Conservation (phyloP, 2,797 vertebrate genomes). For the Toxotes lorentzi region DNA sequence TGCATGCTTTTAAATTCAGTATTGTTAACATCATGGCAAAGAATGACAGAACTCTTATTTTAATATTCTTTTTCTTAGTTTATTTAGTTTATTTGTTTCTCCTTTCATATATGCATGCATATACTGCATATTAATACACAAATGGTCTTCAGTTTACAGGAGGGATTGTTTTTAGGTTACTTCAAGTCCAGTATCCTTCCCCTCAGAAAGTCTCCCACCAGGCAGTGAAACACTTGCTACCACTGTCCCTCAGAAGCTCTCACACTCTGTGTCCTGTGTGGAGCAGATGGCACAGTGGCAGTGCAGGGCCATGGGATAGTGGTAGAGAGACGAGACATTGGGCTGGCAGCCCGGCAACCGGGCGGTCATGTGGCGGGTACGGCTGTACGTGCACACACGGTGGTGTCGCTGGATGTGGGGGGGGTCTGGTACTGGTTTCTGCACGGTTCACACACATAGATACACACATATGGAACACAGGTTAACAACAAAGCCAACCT, state of each 20-base stretch:
- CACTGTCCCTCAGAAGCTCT: slow-evolving; percentile 78
- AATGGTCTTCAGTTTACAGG: not conserved
- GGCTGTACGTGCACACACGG: slow-evolving; percentile 83
- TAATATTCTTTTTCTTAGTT: not conserved
- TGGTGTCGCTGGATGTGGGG: slow-evolving; percentile 85
- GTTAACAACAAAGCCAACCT: not conserved
- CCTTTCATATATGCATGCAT: not conserved
- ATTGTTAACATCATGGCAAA: slow-evolving; percentile 1
- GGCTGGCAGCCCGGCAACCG: slow-evolving; percentile 83
- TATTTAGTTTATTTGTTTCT: not conserved
- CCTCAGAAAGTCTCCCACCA: not conserved
- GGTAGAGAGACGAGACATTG: slow-evolving; percentile 80
- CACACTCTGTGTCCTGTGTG: slow-evolving; percentile 84
- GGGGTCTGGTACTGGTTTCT: slow-evolving; percentile 82
- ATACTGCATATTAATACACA: not conserved
- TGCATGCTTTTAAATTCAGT: not conserved
- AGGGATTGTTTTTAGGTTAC: not conserved
- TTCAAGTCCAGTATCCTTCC: not conserved
- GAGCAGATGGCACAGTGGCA: slow-evolving; percentile 84
- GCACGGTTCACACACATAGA: slow-evolving; percentile 21
- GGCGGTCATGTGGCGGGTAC: slow-evolving; percentile 72
- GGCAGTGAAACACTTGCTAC: not conserved
- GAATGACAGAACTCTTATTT: slow-evolving; percentile 11
- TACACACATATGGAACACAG: not conserved
- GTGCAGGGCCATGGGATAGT: slow-evolving; percentile 83